These are phyloP conservation scores for Drosophila bunnanda DNA, from an alignment of 2,888 invertebrate genomes.

Conservation along the genomic window DNA sequence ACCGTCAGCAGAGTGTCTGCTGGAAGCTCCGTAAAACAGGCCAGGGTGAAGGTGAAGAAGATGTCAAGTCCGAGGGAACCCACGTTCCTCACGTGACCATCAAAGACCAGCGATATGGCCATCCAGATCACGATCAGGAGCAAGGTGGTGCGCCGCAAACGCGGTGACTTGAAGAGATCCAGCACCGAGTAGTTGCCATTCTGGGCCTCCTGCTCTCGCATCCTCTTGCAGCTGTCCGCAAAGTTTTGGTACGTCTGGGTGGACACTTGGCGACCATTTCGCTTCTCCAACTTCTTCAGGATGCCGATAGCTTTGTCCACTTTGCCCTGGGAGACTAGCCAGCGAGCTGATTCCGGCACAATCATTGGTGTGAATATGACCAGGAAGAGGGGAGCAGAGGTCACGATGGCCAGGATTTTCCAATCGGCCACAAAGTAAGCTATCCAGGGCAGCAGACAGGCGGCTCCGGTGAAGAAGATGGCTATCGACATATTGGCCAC, in stretches of 20 bases:
- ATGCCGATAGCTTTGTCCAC: constrained; percentile 91
- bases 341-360: constrained; percentile 94
- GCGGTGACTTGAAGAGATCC: constrained; percentile 92
- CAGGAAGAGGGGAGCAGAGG: constrained; percentile 90
- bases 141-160: constrained; percentile 90
- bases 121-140: constrained; percentile 94
- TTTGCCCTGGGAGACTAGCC: constrained; percentile 94
- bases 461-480: constrained; percentile 93
- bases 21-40: constrained; percentile 92
- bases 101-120: constrained; percentile 94
- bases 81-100: constrained; percentile 95
- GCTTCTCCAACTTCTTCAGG: constrained; percentile 91
- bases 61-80: constrained; percentile 92
- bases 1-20: constrained; percentile 92
- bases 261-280: constrained; percentile 91
- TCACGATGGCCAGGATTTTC: constrained; percentile 91
- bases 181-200: constrained; percentile 91
- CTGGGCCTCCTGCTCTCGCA: constrained; percentile 89
- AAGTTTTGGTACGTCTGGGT: constrained; percentile 91
- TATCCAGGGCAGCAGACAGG: constrained; percentile 93
- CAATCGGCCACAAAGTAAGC: constrained; percentile 92
- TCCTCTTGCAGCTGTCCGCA: constrained; percentile 87
- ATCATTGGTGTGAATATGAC: constrained; percentile 90
- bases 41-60: constrained; percentile 94
- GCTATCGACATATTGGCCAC: constrained; percentile 97